phyloP scores from a whole-genome alignment of 2,797 vertebrate genomes.

The Gorsachius magnificus region DNA sequence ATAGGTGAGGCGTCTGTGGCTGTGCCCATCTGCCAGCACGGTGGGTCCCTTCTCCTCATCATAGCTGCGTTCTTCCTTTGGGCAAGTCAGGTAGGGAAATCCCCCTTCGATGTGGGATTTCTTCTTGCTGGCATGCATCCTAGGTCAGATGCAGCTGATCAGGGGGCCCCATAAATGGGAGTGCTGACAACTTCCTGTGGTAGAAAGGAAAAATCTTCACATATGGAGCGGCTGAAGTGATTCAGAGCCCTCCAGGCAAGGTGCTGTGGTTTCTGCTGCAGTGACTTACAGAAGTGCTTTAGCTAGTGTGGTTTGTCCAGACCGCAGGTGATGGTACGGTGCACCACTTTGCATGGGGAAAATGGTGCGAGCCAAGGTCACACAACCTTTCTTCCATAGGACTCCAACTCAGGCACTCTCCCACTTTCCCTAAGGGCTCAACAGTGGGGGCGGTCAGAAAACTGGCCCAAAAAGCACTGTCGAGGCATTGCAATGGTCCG shows the following conservation, averaged over 20 bases:
- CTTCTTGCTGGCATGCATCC: neutral
- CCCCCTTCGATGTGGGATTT: neutral
- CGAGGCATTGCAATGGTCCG: rapidly evolving
- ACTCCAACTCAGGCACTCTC: neutral
- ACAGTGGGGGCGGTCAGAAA: neutral
- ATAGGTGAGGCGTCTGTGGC: neutral
- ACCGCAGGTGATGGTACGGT: neutral
- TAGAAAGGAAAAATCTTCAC: neutral
- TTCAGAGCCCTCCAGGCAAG: neutral
- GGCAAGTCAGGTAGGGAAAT: neutral
- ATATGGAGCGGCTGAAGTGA: neutral
- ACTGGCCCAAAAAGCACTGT: neutral
- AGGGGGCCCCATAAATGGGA: neutral
- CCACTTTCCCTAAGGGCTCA: neutral
- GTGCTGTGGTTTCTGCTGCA: neutral
- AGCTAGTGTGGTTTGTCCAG: neutral
- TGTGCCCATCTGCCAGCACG: neutral
- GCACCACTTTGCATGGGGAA: neutral
- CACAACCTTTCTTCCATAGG: neutral
- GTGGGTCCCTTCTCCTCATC: neutral
- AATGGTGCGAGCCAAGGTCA: neutral
- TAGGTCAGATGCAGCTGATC: neutral
- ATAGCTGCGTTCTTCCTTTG: neutral
- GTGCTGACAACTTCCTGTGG: neutral
- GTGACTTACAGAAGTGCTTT: neutral